Evolutionary conservation across 1,140 invertebrate genomes (phyloP), one percentile per base, ranked within the genome.

Genomic region (Drosophila watanabei): DNA sequence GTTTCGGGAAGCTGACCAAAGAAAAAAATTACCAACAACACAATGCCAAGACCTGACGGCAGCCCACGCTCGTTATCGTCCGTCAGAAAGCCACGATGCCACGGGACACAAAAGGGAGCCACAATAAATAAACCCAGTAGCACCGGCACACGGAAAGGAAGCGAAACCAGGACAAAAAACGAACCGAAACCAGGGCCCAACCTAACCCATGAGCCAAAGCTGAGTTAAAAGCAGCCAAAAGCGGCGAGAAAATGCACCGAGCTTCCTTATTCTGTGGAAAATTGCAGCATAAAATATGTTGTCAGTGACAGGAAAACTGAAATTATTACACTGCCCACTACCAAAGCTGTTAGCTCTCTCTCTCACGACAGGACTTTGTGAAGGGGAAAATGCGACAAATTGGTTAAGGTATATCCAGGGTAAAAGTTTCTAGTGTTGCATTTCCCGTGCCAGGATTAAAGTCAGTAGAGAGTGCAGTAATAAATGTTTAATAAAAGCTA

Each of bases 241-340:
- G 54, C 20, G 56, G 24, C 14, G 68, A 32, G 49, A 49, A 52
- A 75, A 49, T 30, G 59, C 60, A 65, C 8, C 32, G 33, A 39
- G 37, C 58, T 78, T 77, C 24, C 49, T 45, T 52, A 52, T 64
- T 37, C 32, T 45, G 43, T 30, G 35, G 59, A 45, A 78, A 78
- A 78, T 78, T 79, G 75, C 75, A 70, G 75, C 49, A 75, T 75
- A 73, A 75, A 70, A 78, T 56, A 48, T 78, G 73, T 78, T 79
- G 75, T 79, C 75, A 62, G 24, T 39, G 51, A 33, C 75, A 77
- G 73, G 41, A 77, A 77, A 79, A 70, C 64, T 51, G 24, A 68
- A 77, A 77, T 77, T 77, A 78, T 77, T 77, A 68, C 54, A 78
- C 62, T 46, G 56, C n/a, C 11, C 75, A n/a, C 41, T 13, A 52